A percentile compares a stretch with the other conserved stretches of the same genome.
These are phyloP conservation scores for Scaptomyza flava DNA, from an alignment of 2,888 invertebrate genomes.

Conservation along the genomic window DNA sequence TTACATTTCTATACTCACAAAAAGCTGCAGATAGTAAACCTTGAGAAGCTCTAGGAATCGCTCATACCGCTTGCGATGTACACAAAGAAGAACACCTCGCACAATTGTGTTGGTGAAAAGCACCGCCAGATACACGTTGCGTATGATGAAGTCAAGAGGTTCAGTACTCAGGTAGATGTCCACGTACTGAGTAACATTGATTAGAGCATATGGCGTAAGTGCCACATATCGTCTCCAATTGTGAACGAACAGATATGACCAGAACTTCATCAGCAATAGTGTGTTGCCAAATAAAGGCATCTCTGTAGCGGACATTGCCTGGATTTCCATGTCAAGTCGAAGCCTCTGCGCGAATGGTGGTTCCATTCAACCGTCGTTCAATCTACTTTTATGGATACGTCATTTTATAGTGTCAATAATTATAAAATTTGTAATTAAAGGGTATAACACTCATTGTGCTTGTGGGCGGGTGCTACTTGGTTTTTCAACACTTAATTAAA, in stretches of 20 bases:
- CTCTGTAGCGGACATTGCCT: constrained; percentile 61
- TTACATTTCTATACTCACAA: constrained; percentile 39
- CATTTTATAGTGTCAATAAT: constrained; percentile 34
- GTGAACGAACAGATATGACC: constrained; percentile 75
- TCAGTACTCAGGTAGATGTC: constrained; percentile 74
- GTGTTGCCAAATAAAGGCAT: constrained; percentile 72
- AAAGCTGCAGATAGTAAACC: constrained; percentile 62
- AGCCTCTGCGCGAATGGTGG: not conserved
- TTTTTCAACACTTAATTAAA: constrained; percentile 33
- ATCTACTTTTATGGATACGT: constrained; percentile 38
- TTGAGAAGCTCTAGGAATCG: constrained; percentile 65
- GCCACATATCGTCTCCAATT: constrained; percentile 81
- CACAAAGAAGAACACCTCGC: constrained; percentile 58
- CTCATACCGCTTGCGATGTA: constrained; percentile 68
- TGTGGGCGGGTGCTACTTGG: constrained; percentile 57
- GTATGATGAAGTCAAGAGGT: constrained; percentile 69
- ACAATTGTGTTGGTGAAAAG: constrained; percentile 73
- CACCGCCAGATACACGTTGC: constrained; percentile 76
- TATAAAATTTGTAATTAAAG: constrained; percentile 53
- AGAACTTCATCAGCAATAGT: constrained; percentile 75
- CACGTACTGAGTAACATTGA: constrained; percentile 70
- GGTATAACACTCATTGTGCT: constrained; percentile 22
- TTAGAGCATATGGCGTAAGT: constrained; percentile 59
- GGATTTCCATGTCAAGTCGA: constrained; percentile 34
- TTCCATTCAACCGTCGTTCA: not conserved